These are phyloP conservation scores for Tyrophagus putrescentiae DNA, from an alignment of 1,140 invertebrate species.

Conservation along the genomic window DNA sequence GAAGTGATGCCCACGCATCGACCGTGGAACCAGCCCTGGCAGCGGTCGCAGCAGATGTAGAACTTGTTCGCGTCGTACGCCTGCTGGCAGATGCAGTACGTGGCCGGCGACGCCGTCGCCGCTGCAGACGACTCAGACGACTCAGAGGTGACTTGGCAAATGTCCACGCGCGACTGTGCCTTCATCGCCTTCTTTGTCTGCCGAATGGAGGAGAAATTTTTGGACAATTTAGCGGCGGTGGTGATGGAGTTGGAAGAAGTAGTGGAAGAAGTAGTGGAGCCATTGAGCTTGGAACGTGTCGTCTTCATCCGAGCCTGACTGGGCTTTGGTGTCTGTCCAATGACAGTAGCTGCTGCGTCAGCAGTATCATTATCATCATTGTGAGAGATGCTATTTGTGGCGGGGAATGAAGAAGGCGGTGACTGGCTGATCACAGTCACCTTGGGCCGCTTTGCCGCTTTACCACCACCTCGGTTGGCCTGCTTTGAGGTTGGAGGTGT, in stretches of 20 bases:
- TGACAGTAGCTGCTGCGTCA: no score
- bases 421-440: no score
- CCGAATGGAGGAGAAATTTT: background rate
- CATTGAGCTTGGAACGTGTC: no score
- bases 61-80: conserved; percentile 96
- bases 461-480: no score
- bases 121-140: conserved; percentile 84
- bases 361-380: no score
- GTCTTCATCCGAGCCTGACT: no score
- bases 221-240: background rate
- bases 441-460: no score
- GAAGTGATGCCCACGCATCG: conserved; percentile 88
- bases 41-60: conserved; percentile 93
- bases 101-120: no score
- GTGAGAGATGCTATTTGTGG: no score
- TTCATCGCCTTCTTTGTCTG: background rate
- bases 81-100: conserved; percentile 85
- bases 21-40: conserved; percentile 98
- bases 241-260: background rate
- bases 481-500: background rate
- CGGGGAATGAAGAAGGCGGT: no score
- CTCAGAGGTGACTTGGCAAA: conserved; percentile 97
- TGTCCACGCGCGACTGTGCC: conserved; percentile 73
- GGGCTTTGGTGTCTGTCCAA: no score
- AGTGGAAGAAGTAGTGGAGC: no score